Conservation (phyloP, 1,140 invertebrate species). For the Ceratina japonica region DNA sequence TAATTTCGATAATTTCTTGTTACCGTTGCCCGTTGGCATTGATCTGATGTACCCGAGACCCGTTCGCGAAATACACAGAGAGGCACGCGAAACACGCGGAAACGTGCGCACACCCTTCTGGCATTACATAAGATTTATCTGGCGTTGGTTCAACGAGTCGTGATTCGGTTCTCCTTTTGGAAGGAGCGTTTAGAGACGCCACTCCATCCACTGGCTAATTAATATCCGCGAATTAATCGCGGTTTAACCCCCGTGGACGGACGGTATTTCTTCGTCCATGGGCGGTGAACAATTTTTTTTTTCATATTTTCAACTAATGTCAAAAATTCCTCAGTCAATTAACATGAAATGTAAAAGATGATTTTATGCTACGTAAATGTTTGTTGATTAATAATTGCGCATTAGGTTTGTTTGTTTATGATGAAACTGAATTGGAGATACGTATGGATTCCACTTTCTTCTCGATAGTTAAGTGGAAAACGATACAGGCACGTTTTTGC, state of each 20-base stretch:
- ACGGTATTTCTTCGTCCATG: conserved; percentile 12
- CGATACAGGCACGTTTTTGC: not conserved
- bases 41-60: not conserved
- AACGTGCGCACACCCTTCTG: conserved; percentile 3
- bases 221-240: conserved; percentile 30
- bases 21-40: conserved; percentile 21
- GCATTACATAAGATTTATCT: conserved; percentile 47
- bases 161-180: conserved; percentile 6
- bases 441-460: conserved; percentile 21
- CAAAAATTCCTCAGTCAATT: too few relatives aligned
- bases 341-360: too few relatives aligned
- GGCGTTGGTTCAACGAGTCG: conserved; percentile 45
- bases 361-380: not conserved
- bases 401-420: conserved; percentile 17
- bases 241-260: conserved; percentile 29
- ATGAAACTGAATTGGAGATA: not conserved
- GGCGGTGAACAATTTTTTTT: not conserved
- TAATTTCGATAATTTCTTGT: conserved; percentile 38
- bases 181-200: conserved; percentile 6
- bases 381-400: not conserved
- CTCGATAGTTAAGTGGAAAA: not conserved
- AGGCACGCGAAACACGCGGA: conserved; percentile 40
- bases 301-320: not conserved
- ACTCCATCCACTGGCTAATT: conserved; percentile 20
- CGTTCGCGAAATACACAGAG: not conserved